Percentiles rank a stretch among this genome's conserved stretches.
Evolutionary conservation across 2,888 invertebrate genomes (phyloP).

Genomic region (Dryococelus australis): DNA sequence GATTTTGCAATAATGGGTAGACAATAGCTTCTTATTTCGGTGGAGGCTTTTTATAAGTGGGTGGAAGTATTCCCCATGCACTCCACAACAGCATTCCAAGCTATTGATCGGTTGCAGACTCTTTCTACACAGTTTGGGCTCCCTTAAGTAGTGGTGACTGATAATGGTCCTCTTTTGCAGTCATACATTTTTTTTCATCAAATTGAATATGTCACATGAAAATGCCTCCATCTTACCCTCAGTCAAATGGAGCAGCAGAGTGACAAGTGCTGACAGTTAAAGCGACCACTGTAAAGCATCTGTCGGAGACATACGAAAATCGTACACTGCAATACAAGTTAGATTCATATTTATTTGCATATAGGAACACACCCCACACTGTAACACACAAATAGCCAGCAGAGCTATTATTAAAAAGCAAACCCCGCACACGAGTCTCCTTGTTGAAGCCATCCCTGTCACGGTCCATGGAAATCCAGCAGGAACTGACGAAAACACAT

Average conservation of each 20-base stretch:
- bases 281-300: background rate
- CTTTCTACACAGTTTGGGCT: background rate
- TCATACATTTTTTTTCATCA: background rate
- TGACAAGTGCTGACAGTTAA: background rate
- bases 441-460: background rate
- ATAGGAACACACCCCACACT: background rate
- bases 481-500: background rate
- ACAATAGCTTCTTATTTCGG: background rate
- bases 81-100: background rate
- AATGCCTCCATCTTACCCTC: background rate
- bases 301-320: background rate
- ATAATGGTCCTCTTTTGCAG: background rate
- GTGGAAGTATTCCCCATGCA: no score
- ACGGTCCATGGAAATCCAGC: background rate
- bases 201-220: background rate
- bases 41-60: background rate
- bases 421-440: background rate
- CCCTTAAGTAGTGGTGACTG: background rate
- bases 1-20: background rate
- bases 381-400: background rate
- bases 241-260: background rate
- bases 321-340: background rate
- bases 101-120: background rate
- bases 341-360: background rate
- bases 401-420: background rate